Base-by-base conservation (phyloP, 2,797 vertebrate genomes). In the Rachycentron canadum region DNA sequence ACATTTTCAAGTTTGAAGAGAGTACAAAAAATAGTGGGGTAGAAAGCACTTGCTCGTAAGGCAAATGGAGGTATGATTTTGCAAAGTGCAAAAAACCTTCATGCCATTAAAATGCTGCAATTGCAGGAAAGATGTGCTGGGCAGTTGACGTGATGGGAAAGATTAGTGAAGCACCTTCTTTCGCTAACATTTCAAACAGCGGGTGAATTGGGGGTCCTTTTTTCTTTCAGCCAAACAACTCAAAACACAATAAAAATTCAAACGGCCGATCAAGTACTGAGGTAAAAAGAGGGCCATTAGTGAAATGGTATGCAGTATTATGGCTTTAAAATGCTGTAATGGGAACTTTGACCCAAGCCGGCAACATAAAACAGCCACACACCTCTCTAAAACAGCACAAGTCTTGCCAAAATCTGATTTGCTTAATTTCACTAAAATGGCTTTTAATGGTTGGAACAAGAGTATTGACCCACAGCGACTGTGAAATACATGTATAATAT, bases 221-320 rank as follows among this genome's bases (percentile, higher is more conserved):
- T 75, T 66, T 34, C 23, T 66, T 71, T 73, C 32, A 23, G 47
- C 62, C 36, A 77, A 83, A 82, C 56, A 83, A 53, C 43, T 76
- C 62, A 71, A 86, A 80, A 76, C 62, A 81, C 63, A 76, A 88
- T 84, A 68, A 60, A 85, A 77, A 79, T 82, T 79, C 47, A 79
- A 76, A 87, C 30, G 12, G 76, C 43, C 2, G 4, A 77, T 71
- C 34, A 61, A 82, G 74, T 55, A 43, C n/a, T 5, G 32, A 60
- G 59, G 60, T 63, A 82, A 82, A 80, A 67, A 30, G 70, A 58
- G 38, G 43, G 17, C 57, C 72, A 75, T 87, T 78, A 85, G 62
- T 40, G 11, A 52, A 86, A 80, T 73, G 68, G 38, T 67, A 71
- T 60, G 70, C 76, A 82, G 80, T 76, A 78, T 83, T 71, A 64